A percentile compares a stretch with the other conserved stretches of the same genome.
Conservation (phyloP, 2,888 invertebrate species). For the Apoda limacodes region DNA sequence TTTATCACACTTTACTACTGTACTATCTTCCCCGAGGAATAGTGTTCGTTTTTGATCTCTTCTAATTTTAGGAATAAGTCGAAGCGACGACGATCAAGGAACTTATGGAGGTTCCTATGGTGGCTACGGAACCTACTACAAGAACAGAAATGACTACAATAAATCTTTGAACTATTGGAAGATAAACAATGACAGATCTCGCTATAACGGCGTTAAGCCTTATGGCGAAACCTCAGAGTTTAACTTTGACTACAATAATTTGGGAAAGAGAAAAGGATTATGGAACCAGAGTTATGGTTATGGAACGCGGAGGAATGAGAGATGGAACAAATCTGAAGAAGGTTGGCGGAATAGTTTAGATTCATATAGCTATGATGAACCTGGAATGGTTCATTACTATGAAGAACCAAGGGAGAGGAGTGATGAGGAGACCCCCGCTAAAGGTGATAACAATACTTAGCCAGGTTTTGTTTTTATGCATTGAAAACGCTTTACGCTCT, state of each 20-base stretch:
- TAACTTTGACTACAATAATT: slow-evolving; percentile 55
- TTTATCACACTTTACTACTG: too few relatives aligned
- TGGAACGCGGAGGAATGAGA: slow-evolving; percentile 43
- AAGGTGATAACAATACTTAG: slow-evolving; percentile 30
- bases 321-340: slow-evolving; percentile 48
- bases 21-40: not conserved
- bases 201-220: slow-evolving; percentile 44
- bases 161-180: slow-evolving; percentile 67
- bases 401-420: slow-evolving; percentile 31
- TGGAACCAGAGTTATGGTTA: slow-evolving; percentile 35
- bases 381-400: slow-evolving; percentile 32
- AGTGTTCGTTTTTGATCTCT: not conserved
- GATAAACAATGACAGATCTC: slow-evolving; percentile 34
- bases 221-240: slow-evolving; percentile 22
- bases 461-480: not conserved
- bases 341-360: too few relatives aligned
- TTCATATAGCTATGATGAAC: too few relatives aligned
- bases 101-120: slow-evolving; percentile 73
- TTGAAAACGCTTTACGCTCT: too few relatives aligned
- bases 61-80: slow-evolving; percentile 30
- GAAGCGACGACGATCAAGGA: slow-evolving; percentile 64
- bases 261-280: slow-evolving; percentile 42
- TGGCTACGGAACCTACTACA: slow-evolving; percentile 41
- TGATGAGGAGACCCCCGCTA: slow-evolving; percentile 29
- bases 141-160: slow-evolving; percentile 48